Conservation (phyloP, 2,888 invertebrate species). For the Eristalis pertinax region DNA sequence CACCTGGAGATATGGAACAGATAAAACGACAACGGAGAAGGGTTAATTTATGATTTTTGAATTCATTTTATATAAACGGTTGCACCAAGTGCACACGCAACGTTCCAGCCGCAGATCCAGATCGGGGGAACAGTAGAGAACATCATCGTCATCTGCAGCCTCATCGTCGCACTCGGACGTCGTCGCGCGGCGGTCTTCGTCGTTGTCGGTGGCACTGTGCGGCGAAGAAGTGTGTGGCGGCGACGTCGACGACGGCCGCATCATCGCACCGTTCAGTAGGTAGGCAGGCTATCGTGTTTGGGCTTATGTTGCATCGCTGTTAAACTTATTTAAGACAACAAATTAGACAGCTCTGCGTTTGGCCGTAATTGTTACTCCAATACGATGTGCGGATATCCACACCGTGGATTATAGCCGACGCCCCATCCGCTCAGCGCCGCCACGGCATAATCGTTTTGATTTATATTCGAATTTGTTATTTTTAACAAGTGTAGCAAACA, state of each 20-base stretch:
- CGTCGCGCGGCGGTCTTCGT: neutral
- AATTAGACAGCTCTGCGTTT: conserved; percentile 72
- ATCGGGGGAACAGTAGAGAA: conserved; percentile 63
- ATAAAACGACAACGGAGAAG: conserved; percentile 70
- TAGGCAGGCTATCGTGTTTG: conserved; percentile 65
- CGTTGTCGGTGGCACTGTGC: neutral
- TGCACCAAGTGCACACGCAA: conserved; percentile 72
- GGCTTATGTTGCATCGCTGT: conserved; percentile 73
- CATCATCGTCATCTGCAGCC: conserved; percentile 58
- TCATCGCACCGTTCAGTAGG: conserved; percentile 52
- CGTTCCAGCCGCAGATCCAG: conserved; percentile 60
- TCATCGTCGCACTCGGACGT: conserved; percentile 23
- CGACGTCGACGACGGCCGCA: neutral
- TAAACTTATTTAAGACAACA: conserved; percentile 72
- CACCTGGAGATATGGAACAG: conserved; percentile 68
- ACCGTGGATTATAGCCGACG: neutral
- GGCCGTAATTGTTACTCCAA: conserved; percentile 66
- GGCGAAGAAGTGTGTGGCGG: conserved; percentile 10
- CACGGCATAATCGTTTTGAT: conserved; percentile 31
- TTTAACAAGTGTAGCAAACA: conserved; percentile 67
- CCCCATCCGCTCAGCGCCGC: conserved; percentile 6
- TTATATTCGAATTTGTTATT: conserved; percentile 65
- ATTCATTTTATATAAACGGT: conserved; percentile 72
- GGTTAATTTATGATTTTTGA: conserved; percentile 73
- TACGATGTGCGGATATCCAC: conserved; percentile 55